A percentile compares a stretch with the other conserved stretches of the same genome.
These are phyloP conservation scores for Rallus limicola DNA, from an alignment of 2,113 vertebrate genomes.

Conservation along the genomic window DNA sequence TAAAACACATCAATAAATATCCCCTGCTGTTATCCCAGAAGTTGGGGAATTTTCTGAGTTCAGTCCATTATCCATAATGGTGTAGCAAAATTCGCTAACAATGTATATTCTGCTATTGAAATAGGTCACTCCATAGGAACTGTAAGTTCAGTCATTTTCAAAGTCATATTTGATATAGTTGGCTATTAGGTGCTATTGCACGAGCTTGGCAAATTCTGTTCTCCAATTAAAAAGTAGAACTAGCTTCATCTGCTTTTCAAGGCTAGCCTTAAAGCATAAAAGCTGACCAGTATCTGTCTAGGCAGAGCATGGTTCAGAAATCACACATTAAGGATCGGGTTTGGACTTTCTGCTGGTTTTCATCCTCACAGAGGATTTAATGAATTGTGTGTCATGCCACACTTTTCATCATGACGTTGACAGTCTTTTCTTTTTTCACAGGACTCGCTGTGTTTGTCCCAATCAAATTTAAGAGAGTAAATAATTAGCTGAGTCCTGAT, in stretches of 20 bases:
- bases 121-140: background rate
- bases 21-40: background rate
- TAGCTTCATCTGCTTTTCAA: background rate
- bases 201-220: background rate
- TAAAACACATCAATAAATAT: background rate
- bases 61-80: background rate
- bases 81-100: background rate
- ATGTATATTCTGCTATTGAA: background rate
- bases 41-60: background rate
- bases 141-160: background rate
- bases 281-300: background rate
- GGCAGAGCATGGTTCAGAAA: background rate
- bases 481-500: background rate
- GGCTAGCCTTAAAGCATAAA: background rate
- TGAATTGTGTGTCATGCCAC: background rate
- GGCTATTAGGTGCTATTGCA: background rate
- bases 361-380: background rate
- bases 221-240: conserved; percentile 3
- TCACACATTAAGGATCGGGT: background rate
- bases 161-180: background rate
- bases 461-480: background rate
- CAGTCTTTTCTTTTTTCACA: background rate
- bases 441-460: background rate
- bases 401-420: background rate
- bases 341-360: background rate